These are phyloP conservation scores for Octodon degus DNA, from an alignment of 2,113 vertebrate genomes.

Conservation along the genomic window DNA sequence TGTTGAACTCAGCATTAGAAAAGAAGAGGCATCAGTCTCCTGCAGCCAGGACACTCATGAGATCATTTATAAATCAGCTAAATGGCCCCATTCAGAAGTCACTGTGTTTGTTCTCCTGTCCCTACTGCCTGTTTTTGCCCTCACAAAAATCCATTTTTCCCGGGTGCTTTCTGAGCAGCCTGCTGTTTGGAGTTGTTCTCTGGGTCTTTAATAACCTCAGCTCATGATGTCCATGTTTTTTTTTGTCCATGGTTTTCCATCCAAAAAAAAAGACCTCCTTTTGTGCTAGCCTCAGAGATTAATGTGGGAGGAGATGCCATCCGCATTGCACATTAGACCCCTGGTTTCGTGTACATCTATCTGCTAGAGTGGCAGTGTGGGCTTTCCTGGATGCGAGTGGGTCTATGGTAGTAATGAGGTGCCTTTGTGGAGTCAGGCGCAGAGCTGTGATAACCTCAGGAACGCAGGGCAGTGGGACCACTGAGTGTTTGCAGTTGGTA, in stretches of 20 bases:
- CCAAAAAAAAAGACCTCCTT: neutral
- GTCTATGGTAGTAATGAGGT: neutral
- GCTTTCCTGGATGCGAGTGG: neutral
- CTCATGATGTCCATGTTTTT: neutral
- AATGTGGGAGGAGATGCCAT: neutral
- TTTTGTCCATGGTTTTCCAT: neutral
- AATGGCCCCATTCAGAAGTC: neutral
- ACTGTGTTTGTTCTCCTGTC: neutral
- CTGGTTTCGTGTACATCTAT: neutral
- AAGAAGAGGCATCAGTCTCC: neutral
- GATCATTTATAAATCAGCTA: slow-evolving; percentile 13
- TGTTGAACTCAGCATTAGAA: slow-evolving; percentile 7
- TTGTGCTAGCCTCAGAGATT: neutral
- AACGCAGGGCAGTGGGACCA: neutral
- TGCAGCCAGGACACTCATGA: neutral
- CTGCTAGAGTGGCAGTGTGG: neutral
- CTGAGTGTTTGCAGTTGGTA: neutral
- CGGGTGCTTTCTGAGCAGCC: neutral
- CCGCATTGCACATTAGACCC: neutral
- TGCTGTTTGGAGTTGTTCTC: slow-evolving; percentile 16
- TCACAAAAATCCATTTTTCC: slow-evolving; percentile 40
- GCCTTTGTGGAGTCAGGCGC: neutral
- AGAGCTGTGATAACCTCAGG: neutral
- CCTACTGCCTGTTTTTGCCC: neutral
- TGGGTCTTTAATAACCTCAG: slow-evolving; percentile 10